Evolutionary conservation across 2,797 vertebrate species (phyloP).

Genomic region (Gymnothorax javanicus): DNA sequence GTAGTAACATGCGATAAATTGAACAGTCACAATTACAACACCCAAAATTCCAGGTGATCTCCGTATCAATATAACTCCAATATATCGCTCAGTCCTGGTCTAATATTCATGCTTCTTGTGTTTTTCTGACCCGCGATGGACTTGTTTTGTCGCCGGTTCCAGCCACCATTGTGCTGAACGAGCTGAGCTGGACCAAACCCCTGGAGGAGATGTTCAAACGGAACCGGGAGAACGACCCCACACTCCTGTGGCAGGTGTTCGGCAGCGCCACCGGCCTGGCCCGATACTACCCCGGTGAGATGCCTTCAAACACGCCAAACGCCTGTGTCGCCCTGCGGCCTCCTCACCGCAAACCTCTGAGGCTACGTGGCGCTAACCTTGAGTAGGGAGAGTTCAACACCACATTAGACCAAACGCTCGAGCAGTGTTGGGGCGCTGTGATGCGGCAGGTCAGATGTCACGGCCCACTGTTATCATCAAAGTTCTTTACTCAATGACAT

Average conservation of each 20-base stretch:
- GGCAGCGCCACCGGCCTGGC: constrained; percentile 93
- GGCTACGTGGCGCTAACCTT: too few relatives aligned
- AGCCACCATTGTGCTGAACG: constrained; percentile 91
- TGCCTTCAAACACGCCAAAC: background rate
- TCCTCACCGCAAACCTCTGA: too few relatives aligned
- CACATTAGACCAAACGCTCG: too few relatives aligned
- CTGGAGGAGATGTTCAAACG: constrained; percentile 88
- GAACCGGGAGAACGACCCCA: constrained; percentile 89
- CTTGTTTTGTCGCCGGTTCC: background rate
- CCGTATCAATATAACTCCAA: too few relatives aligned
- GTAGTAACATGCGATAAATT: background rate
- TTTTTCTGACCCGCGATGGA: background rate
- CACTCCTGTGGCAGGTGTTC: constrained; percentile 93
- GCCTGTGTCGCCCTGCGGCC: background rate
- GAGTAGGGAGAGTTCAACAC: too few relatives aligned
- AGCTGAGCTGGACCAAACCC: constrained; percentile 91
- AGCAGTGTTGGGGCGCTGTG: too few relatives aligned
- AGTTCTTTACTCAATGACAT: too few relatives aligned
- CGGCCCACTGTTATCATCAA: too few relatives aligned
- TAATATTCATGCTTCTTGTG: background rate
- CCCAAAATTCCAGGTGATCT: too few relatives aligned
- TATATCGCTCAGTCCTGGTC: too few relatives aligned
- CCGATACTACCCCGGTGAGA: constrained; percentile 85
- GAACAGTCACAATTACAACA: too few relatives aligned
- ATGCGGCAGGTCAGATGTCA: too few relatives aligned